A percentile compares a stretch with the other conserved stretches of the same genome.
Evolutionary conservation across 2,113 vertebrate species (phyloP).

Genomic region (Petrocephalus microphthalmus): DNA sequence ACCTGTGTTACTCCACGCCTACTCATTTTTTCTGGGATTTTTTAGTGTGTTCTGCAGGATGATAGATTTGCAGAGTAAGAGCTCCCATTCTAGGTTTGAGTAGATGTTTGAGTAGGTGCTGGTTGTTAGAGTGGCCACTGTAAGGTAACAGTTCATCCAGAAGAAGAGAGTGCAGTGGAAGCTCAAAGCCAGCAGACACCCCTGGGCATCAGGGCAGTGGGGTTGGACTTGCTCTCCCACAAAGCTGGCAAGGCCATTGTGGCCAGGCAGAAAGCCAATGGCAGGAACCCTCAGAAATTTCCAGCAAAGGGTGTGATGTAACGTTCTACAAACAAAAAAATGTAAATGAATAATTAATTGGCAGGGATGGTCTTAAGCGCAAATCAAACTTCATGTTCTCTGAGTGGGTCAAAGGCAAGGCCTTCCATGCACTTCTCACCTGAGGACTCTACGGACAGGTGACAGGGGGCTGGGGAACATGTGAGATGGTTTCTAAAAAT

Average conservation of each 20-base stretch:
- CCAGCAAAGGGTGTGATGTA: neutral
- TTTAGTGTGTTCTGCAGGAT: neutral
- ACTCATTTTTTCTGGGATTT: neutral
- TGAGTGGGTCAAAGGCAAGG: neutral
- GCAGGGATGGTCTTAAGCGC: neutral
- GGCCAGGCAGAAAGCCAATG: neutral
- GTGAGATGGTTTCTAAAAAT: conserved; percentile 16
- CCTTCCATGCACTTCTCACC: neutral
- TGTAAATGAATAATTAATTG: neutral
- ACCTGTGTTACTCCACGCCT: neutral
- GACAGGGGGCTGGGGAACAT: neutral
- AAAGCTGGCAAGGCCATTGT: neutral
- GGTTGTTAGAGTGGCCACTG: neutral
- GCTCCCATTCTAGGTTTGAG: neutral
- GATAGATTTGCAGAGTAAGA: neutral
- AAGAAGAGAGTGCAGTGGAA: neutral
- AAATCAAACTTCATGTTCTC: neutral
- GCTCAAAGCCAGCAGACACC: neutral
- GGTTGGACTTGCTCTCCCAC: neutral
- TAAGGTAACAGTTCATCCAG: neutral
- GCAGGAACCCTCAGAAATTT: neutral
- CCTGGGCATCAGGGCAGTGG: neutral
- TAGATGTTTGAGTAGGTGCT: neutral
- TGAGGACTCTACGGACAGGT: neutral
- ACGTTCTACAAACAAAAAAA: neutral